Percentiles rank a stretch among this genome's conserved stretches.
Conservation (phyloP, 2,113 vertebrate species). For the Cyprinodon tularosa region DNA sequence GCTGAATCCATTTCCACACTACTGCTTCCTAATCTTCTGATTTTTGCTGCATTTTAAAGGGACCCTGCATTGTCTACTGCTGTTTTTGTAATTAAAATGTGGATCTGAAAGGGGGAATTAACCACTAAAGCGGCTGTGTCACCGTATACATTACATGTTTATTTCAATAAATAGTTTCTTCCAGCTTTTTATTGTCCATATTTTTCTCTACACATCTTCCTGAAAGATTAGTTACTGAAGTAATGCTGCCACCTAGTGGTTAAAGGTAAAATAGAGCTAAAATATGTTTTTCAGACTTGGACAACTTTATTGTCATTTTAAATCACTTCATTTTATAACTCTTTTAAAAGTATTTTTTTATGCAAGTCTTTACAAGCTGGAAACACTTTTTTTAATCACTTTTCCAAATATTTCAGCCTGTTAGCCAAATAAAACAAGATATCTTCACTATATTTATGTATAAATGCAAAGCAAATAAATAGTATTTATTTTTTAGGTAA, state of each 20-base stretch:
- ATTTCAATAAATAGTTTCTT: slow-evolving; percentile 47
- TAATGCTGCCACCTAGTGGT: background rate
- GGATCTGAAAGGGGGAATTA: slow-evolving; percentile 15
- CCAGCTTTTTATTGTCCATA: background rate
- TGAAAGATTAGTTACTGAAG: background rate
- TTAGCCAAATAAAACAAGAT: no score
- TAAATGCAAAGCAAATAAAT: no score
- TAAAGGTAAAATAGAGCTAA: background rate
- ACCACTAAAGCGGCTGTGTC: slow-evolving; percentile 10
- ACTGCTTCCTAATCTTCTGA: background rate
- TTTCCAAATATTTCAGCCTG: no score
- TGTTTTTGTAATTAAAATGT: background rate
- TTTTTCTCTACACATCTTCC: background rate
- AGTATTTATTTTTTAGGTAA: no score
- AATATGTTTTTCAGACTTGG: no score
- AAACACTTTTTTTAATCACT: no score
- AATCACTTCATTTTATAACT: no score
- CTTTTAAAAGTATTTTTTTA: no score
- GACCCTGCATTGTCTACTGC: slow-evolving; percentile 6
- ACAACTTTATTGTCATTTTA: no score
- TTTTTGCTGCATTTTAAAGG: slow-evolving; percentile 32
- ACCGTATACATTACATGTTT: slow-evolving; percentile 8
- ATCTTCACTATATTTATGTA: no score
- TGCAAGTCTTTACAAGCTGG: no score
- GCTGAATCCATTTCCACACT: background rate